Evolutionary conservation across 2,113 vertebrate species (phyloP).

Genomic region (Edolisoma coerulescens): DNA sequence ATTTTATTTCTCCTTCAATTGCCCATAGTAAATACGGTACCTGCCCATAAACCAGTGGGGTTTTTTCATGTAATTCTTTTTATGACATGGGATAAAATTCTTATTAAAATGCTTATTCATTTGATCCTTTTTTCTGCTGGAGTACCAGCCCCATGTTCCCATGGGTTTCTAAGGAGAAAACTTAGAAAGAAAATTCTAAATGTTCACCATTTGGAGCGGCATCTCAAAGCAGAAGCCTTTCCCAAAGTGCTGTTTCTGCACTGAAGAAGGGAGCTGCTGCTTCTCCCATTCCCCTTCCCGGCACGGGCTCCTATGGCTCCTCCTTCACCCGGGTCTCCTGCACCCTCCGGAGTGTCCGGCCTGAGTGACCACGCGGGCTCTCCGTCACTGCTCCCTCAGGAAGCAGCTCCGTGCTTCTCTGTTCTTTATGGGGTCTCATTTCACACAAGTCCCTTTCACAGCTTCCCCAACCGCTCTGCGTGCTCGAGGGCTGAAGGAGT

Average conservation of each 20-base stretch:
- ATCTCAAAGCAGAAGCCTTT: neutral
- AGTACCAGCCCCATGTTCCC: neutral
- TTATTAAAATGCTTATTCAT: neutral
- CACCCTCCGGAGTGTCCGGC: fast-evolving
- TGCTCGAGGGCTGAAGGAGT: neutral
- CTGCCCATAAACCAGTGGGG: neutral
- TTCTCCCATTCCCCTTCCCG: neutral
- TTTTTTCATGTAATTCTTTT: neutral
- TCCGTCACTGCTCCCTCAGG: fast-evolving
- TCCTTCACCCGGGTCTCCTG: neutral
- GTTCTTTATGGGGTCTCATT: neutral
- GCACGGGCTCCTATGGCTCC: fast-evolving
- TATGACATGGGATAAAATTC: neutral
- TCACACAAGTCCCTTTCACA: neutral
- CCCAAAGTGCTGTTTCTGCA: neutral
- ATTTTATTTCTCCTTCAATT: conserved; percentile 11
- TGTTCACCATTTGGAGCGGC: neutral
- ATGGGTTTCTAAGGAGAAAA: neutral
- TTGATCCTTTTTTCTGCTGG: neutral
- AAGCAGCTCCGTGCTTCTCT: fast-evolving
- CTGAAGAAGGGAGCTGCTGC: neutral
- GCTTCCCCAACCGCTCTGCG: fast-evolving
- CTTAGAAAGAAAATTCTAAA: neutral
- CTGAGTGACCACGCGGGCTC: neutral
- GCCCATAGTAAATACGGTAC: neutral